phyloP scores from a whole-genome alignment of 2,113 vertebrate genomes.

The Heterochromis multidens region DNA sequence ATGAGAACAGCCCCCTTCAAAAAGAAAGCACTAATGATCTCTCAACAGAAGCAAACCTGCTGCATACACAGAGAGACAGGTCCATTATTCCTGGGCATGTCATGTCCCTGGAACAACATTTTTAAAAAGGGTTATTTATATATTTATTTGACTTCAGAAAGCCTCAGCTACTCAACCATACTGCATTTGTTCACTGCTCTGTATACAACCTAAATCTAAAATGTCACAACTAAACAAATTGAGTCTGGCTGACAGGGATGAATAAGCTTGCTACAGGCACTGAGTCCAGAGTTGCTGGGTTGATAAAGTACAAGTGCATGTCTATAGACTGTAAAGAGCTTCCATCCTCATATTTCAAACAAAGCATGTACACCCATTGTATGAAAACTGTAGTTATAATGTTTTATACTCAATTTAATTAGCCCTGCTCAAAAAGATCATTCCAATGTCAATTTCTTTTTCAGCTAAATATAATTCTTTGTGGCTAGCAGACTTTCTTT shows the following conservation, averaged over 20 bases:
- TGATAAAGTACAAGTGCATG: constrained; percentile 50
- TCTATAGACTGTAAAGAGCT: not conserved
- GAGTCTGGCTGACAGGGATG: constrained; percentile 55
- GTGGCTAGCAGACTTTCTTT: not conserved
- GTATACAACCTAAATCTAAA: constrained; percentile 52
- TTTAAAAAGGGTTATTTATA: constrained; percentile 13
- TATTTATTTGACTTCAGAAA: constrained; percentile 44
- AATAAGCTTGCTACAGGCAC: constrained; percentile 47
- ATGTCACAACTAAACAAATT: constrained; percentile 65
- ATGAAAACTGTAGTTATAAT: not conserved
- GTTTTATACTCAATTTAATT: not conserved
- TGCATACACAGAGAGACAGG: constrained; percentile 14
- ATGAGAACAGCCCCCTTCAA: not conserved
- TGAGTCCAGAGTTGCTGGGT: constrained; percentile 8
- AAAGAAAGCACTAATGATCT: constrained; percentile 44
- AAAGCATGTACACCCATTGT: not conserved
- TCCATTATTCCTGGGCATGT: constrained; percentile 17
- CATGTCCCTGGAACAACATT: not conserved
- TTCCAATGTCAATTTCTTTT: not conserved
- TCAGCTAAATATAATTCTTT: not conserved
- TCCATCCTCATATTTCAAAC: not conserved
- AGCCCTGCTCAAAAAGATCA: not conserved
- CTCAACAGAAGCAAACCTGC: constrained; percentile 25
- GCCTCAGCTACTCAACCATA: constrained; percentile 50
- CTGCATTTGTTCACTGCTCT: constrained; percentile 36